phyloP scores from a whole-genome alignment of 2,113 vertebrate genomes.

The Rhynchomys soricoides region DNA sequence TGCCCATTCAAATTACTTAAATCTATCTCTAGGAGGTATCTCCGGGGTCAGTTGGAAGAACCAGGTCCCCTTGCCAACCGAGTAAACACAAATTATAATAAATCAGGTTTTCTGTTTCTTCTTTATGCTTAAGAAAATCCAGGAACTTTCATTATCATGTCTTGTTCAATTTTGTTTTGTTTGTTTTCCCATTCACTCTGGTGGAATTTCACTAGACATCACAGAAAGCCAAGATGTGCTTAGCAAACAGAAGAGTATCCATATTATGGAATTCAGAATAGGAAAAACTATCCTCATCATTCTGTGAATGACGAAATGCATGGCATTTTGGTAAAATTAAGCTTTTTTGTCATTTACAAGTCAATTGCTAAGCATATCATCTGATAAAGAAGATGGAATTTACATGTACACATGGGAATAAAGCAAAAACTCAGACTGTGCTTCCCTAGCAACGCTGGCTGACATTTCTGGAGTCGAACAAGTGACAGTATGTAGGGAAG shows the following conservation, averaged over 20 bases:
- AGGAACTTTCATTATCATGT: neutral
- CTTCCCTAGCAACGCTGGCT: neutral
- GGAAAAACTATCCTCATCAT: neutral
- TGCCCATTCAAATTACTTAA: neutral
- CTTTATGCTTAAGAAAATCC: neutral
- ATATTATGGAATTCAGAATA: neutral
- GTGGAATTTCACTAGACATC: neutral
- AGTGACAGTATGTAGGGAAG: neutral
- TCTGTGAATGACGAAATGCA: neutral
- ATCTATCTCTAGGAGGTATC: constrained; percentile 30
- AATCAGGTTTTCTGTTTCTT: neutral
- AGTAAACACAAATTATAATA: neutral
- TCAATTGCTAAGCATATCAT: neutral
- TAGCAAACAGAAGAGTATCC: neutral
- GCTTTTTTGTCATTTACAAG: constrained; percentile 25
- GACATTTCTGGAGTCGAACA: neutral
- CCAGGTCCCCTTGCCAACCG: neutral
- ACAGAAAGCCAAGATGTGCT: neutral
- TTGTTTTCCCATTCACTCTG: neutral
- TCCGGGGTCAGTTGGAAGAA: neutral
- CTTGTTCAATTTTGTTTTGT: too few relatives aligned
- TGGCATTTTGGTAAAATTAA: neutral
- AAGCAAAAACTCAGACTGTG: neutral
- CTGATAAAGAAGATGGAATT: neutral
- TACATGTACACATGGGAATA: neutral